phyloP scores from a whole-genome alignment of 2,113 vertebrate species.

The Xiphorhynchus elegans region DNA sequence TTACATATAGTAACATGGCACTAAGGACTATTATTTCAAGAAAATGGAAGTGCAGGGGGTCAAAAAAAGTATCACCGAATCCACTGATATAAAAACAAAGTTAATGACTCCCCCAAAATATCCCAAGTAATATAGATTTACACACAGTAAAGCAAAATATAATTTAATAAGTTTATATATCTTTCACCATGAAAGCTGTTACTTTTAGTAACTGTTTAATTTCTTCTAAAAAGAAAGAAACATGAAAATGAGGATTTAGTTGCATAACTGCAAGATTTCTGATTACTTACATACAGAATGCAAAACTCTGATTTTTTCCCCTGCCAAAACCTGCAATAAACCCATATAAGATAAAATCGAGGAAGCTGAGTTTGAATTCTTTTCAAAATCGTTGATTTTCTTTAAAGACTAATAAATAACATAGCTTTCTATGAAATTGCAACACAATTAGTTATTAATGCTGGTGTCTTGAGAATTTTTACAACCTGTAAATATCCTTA shows the following conservation, averaged over 20 bases:
- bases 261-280: not conserved
- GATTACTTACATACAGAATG: not conserved
- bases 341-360: not conserved
- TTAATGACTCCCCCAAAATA: not conserved
- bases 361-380: not conserved
- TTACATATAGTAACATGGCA: not conserved
- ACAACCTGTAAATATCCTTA: not conserved
- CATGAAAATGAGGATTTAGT: not conserved
- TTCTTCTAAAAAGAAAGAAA: not conserved
- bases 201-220: not conserved
- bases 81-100: not conserved
- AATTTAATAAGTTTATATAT: not conserved
- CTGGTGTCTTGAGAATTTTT: not conserved
- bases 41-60: not conserved
- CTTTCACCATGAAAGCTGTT: not conserved
- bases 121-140: not conserved
- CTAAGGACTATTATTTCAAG: not conserved
- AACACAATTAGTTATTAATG: not conserved
- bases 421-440: not conserved
- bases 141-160: not conserved
- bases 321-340: not conserved
- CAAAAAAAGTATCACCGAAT: not conserved
- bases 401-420: not conserved
- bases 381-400: not conserved
- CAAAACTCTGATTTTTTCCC: not conserved